A percentile compares a stretch with the other conserved stretches of the same genome.
phyloP scores from a whole-genome alignment of 37 sponge, comb jelly and placozoan genomes.

The Cliona cf. orientalis region DNA sequence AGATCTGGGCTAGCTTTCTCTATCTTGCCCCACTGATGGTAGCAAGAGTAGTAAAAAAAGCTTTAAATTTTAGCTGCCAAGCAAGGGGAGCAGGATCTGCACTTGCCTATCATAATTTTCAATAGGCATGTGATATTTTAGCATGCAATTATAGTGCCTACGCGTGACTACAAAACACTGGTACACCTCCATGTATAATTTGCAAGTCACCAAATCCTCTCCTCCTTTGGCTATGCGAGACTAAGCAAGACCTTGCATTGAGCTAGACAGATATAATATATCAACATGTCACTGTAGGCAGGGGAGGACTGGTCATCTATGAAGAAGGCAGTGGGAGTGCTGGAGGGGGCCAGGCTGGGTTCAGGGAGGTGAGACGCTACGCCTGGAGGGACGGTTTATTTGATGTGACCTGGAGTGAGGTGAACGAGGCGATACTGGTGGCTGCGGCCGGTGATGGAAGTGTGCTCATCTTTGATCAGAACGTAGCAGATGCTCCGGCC shows the following conservation, averaged over 20 bases:
- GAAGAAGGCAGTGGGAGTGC: not conserved
- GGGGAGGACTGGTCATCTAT: conserved; percentile 3
- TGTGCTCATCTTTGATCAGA: conserved; percentile 60
- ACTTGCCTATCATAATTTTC: too few species aligned
- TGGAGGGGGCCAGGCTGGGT: conserved; percentile 21
- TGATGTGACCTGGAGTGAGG: conserved; percentile 86
- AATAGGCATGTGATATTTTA: too few species aligned
- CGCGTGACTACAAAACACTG: too few species aligned
- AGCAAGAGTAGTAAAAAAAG: too few species aligned
- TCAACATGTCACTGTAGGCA: not conserved
- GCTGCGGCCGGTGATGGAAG: conserved; percentile 70
- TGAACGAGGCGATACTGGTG: conserved; percentile 59
- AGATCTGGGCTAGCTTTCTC: not conserved
- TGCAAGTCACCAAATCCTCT: too few species aligned
- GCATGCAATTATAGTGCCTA: too few species aligned
- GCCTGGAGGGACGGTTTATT: conserved; percentile 70
- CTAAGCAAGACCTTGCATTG: not conserved
- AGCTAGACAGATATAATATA: not conserved
- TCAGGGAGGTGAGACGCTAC: conserved; percentile 34
- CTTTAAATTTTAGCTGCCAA: too few species aligned
- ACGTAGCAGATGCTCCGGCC: conserved; percentile 42
- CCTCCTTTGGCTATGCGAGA: not conserved
- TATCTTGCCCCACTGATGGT: too few species aligned
- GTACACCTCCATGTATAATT: too few species aligned
- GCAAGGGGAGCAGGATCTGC: too few species aligned